Conservation (phyloP, 2,113 vertebrate species). For the Xiphorhynchus elegans region DNA sequence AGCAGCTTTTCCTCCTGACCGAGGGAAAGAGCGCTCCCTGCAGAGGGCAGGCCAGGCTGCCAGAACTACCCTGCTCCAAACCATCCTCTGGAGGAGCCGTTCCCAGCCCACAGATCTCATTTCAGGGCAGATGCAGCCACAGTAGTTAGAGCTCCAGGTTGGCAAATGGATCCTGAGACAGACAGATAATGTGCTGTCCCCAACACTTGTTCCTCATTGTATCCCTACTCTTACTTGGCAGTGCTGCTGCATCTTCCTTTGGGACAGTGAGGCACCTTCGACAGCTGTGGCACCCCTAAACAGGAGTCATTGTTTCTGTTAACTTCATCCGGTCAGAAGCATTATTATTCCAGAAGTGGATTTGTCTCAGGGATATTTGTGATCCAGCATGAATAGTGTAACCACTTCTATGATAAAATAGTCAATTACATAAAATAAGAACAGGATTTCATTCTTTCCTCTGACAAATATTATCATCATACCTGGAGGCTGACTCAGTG, state of each 20-base stretch:
- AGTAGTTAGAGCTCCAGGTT: not conserved
- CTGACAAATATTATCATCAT: not conserved
- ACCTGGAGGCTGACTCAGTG: not conserved
- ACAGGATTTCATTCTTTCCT: not conserved
- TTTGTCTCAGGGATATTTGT: not conserved
- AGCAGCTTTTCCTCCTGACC: not conserved
- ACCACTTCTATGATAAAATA: not conserved
- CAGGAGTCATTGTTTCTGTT: constrained; percentile 25
- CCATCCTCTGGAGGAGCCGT: not conserved
- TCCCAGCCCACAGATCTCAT: not conserved
- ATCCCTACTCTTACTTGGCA: not conserved
- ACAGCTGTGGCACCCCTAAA: not conserved
- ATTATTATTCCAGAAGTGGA: not conserved
- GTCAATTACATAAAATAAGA: not conserved
- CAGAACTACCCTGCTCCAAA: not conserved
- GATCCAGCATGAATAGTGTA: not conserved
- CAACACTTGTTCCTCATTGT: not conserved
- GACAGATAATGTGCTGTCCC: not conserved
- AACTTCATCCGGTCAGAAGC: not conserved
- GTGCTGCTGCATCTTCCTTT: not conserved
- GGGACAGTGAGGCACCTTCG: not conserved
- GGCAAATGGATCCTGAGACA: not conserved
- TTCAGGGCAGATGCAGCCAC: not conserved
- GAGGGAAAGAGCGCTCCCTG: not conserved
- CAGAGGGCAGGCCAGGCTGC: not conserved